Percentiles rank a stretch among this genome's conserved stretches.
phyloP scores from a whole-genome alignment of 2,888 invertebrate genomes.

The Tigriopus californicus region DNA sequence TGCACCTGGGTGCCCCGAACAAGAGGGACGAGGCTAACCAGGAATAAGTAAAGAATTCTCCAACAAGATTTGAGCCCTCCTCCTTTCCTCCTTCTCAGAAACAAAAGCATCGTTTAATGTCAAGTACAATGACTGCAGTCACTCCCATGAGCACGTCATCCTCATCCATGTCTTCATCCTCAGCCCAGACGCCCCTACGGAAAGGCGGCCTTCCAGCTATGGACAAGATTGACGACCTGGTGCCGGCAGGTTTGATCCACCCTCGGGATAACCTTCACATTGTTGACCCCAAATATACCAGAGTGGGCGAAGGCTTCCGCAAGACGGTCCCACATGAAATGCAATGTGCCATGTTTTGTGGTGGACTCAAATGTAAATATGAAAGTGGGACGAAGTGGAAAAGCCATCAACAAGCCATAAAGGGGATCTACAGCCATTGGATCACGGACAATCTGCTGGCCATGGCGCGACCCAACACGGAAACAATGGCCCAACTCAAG shows the following conservation, averaged over 20 bases:
- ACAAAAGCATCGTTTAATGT: background rate
- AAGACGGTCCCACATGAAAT: slow-evolving; percentile 42
- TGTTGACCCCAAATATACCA: background rate
- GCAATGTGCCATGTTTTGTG: slow-evolving; percentile 65
- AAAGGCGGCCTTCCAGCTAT: no score
- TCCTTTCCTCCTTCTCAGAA: background rate
- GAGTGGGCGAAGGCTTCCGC: slow-evolving; percentile 2
- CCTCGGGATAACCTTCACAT: background rate
- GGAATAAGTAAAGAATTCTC: background rate
- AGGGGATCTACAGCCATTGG: slow-evolving; percentile 53
- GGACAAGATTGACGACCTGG: slow-evolving; percentile 1
- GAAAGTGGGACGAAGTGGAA: slow-evolving; percentile 45
- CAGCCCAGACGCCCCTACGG: no score
- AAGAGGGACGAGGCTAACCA: no score
- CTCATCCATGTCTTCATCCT: no score
- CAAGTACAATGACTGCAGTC: background rate
- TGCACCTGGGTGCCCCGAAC: no score
- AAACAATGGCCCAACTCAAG: slow-evolving; percentile 20
- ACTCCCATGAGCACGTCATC: background rate
- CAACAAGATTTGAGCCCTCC: background rate
- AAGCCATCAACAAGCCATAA: slow-evolving; percentile 44
- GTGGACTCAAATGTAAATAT: slow-evolving; percentile 61
- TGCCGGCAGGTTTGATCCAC: slow-evolving; percentile 16
- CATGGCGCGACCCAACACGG: slow-evolving; percentile 66
- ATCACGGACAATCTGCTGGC: slow-evolving; percentile 70